Conservation (phyloP, 1,140 invertebrate genomes). For the Drosophila tristis region DNA sequence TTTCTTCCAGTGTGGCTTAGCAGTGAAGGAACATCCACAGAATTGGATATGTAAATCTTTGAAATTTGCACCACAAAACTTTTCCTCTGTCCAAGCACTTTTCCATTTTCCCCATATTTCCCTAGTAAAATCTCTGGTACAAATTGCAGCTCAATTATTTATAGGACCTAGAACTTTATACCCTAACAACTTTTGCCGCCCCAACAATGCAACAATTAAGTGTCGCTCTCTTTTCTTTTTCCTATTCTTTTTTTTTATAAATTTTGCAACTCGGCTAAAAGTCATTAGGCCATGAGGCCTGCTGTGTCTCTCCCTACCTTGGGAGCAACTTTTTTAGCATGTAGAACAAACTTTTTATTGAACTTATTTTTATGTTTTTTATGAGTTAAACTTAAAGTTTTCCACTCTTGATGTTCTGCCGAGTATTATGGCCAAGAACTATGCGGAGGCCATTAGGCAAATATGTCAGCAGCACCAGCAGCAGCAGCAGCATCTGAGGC, state of each 20-base stretch:
- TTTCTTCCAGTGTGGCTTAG: no score
- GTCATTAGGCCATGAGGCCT: slow-evolving; percentile 67
- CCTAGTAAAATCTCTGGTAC: neutral
- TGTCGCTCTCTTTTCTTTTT: slow-evolving; percentile 17
- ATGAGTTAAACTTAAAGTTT: slow-evolving; percentile 65
- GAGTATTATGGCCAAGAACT: slow-evolving; percentile 50
- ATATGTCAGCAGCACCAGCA: slow-evolving; percentile 68
- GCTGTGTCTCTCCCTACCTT: slow-evolving; percentile 4
- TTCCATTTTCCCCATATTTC: no score
- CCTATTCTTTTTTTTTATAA: slow-evolving; percentile 21
- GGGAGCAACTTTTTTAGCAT: slow-evolving; percentile 63
- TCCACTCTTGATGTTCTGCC: slow-evolving; percentile 32
- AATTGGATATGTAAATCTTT: no score
- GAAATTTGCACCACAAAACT: no score
- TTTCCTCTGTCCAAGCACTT: no score
- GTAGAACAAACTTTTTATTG: slow-evolving; percentile 65
- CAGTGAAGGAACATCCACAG: no score
- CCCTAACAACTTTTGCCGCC: slow-evolving; percentile 52
- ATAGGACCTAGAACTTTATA: slow-evolving; percentile 47
- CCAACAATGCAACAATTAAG: slow-evolving; percentile 71
- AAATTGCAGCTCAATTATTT: slow-evolving; percentile 59
- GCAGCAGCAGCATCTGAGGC: slow-evolving; percentile 18
- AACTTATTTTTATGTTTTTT: slow-evolving; percentile 58
- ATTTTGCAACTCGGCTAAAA: slow-evolving; percentile 75
- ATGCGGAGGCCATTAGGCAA: slow-evolving; percentile 77